Percentiles rank a stretch among this genome's conserved stretches.
Conservation (phyloP, 2,797 vertebrate species). For the Decapterus maruadsi region DNA sequence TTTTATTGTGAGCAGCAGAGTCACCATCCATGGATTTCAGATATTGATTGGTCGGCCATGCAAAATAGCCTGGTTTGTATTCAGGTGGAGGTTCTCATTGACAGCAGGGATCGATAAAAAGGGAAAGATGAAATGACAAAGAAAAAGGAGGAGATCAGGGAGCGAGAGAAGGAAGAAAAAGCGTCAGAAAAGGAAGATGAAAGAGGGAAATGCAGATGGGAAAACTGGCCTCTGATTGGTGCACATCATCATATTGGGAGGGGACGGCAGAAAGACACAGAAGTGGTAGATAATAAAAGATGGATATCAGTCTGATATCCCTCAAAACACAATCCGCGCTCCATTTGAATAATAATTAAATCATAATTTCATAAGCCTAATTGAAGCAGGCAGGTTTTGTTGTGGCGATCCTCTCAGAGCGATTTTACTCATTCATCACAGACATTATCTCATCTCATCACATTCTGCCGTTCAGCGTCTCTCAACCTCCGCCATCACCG, state of each 20-base stretch:
- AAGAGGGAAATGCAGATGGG: constrained; percentile 22
- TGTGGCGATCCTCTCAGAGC: constrained; percentile 16
- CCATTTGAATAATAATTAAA: constrained; percentile 41
- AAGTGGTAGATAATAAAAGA: constrained; percentile 25
- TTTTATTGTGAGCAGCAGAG: constrained; percentile 27
- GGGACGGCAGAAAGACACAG: constrained; percentile 9
- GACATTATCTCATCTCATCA: constrained; percentile 43
- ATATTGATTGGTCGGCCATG: constrained; percentile 62
- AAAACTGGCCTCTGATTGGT: constrained; percentile 26
- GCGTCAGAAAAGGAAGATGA: constrained; percentile 20
- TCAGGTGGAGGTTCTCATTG: constrained; percentile 62
- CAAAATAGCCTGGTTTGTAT: constrained; percentile 71
- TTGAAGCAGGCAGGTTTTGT: constrained; percentile 21
- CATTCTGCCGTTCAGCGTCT: constrained; percentile 28
- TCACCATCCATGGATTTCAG: constrained; percentile 28
- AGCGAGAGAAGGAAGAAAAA: constrained; percentile 23
- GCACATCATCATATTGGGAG: constrained; percentile 11
- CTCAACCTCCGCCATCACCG: constrained; percentile 27
- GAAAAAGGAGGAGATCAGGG: constrained; percentile 30
- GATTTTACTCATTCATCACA: constrained; percentile 60
- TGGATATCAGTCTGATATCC: constrained; percentile 21
- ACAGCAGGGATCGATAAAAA: constrained; percentile 67
- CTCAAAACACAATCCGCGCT: constrained; percentile 20
- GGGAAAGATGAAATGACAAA: constrained; percentile 59
- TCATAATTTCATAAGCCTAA: constrained; percentile 46